Base-by-base conservation (phyloP, 1,140 invertebrate genomes). In the Hycleus cichorii region DNA sequence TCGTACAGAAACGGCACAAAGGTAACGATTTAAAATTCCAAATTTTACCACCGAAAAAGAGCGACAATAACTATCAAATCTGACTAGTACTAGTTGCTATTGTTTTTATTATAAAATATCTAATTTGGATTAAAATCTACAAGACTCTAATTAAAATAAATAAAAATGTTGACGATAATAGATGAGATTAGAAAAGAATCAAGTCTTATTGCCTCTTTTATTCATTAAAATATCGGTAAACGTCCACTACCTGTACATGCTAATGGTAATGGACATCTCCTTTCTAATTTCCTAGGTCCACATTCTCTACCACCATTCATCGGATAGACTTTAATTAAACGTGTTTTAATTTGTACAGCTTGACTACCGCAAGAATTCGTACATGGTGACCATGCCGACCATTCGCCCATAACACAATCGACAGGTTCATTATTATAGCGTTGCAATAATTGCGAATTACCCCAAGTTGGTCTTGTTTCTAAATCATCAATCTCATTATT, bases 1-100 rank as follows among this genome's bases (percentile, higher is more conserved):
- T 83, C 44, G 70, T 83, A 2, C 82, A 84, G 62, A 84, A 81
- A 66, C 75, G 78, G 58, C 67, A 64, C 5, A 83, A 83, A 69
- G 79, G 79, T 25, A 74, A 69, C 32, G 75, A 73, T 46, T 71
- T 83, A 8, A 79, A 77, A 66, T 84, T 84, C 64, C 81, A 78
- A 68, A 74, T 84, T 50, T 32, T 80, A 18, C 82, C 83, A 63
- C 47, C 59, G 18, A 69, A 64, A 11, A 66, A 69, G 8, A 49
- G 46, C 27, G 46, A 53, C 24, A 32, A 32, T 32, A 32, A 32
- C 7, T 5, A 50, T 12, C 48, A 25, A 8, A 65, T 59, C 63
- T 70, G 67, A 70, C 67, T 69, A 67, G 39, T 50, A 12, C 27
- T 18, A 24, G 42, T 9, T 24, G 39, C 43, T 24, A 26, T 58